Conservation (phyloP, 2,113 vertebrate species). For the Myiozetetes cayanensis region DNA sequence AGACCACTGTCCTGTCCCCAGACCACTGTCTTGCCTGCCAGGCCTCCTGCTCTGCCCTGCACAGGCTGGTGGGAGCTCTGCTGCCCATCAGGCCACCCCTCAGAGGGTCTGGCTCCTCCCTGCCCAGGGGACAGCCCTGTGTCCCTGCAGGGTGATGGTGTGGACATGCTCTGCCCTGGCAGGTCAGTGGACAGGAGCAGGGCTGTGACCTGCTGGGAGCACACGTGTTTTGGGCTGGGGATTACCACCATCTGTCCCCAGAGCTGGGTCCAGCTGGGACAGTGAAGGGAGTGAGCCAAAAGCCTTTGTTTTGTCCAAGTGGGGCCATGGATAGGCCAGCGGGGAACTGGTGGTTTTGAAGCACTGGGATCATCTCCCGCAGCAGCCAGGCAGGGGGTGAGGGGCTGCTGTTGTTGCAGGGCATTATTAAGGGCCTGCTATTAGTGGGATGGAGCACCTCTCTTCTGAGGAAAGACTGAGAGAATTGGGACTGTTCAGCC, state of each 20-base stretch:
- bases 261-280: neutral
- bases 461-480: neutral
- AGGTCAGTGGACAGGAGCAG: neutral
- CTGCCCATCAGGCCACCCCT: neutral
- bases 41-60: neutral
- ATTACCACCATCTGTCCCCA: neutral
- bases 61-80: neutral
- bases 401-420: neutral
- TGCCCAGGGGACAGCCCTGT: neutral
- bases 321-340: rapidly evolving
- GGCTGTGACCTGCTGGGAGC: neutral
- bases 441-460: neutral
- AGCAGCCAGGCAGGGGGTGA: neutral
- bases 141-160: neutral
- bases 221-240: neutral
- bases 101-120: neutral
- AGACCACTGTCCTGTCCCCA: no score
- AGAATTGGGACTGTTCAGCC: neutral
- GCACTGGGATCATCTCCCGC: neutral
- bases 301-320: neutral
- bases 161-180: neutral
- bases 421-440: neutral
- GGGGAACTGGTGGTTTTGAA: neutral
- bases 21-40: no score
- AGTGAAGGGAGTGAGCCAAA: neutral